Base-by-base conservation (phyloP, 2,797 vertebrate species). In the Sitta carolinensis region DNA sequence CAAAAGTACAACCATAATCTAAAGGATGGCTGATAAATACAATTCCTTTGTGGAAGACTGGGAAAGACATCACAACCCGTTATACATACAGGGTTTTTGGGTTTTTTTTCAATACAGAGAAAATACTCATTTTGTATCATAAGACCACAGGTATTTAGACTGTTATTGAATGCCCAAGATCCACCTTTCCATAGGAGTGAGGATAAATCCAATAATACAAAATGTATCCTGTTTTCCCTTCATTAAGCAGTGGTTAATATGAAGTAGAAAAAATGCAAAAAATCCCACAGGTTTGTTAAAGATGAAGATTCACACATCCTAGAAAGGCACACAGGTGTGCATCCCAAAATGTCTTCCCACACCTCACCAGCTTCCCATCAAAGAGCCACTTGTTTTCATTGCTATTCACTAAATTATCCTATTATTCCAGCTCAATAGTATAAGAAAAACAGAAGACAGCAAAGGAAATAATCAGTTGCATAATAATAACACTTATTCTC, bases 61-160 rank as follows among this genome's bases (percentile, higher is more conserved):
- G 14, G 13, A 77, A 10, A 3, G 2, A 43, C 17, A 43, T 17
- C 32, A 54, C 17, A 20, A 69, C 13, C 10, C 12, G 32, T 45
- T 51, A 32, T 2, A 38, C 4, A 16, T 6, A n/a, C 3, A 0
- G 4, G 4, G 1, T 15, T 23, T 43, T 8, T 7, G 0, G 23
- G 32, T 9, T 50, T 22, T 26, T 25, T 73, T 26, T 45, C 15
- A 19, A 34, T 32, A 20, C 0, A 75, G 8, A 67, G 5, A 47
- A 64, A 84, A 57, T 4, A 61, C 6, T 2, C 4, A 11, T 45
- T 55, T 70, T 26, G 16, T 10, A 1, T 30, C 34, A 16, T 27
- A 66, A 32, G 6, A 50, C n/a, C 17, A 40, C 5, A 43, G 3
- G 3, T 30, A 36, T n/a, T 59, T 19, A 8, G 19, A n/a, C 10